These are phyloP conservation scores for Agrilus mali DNA, from an alignment of 2,888 invertebrate genomes.

Conservation along the genomic window DNA sequence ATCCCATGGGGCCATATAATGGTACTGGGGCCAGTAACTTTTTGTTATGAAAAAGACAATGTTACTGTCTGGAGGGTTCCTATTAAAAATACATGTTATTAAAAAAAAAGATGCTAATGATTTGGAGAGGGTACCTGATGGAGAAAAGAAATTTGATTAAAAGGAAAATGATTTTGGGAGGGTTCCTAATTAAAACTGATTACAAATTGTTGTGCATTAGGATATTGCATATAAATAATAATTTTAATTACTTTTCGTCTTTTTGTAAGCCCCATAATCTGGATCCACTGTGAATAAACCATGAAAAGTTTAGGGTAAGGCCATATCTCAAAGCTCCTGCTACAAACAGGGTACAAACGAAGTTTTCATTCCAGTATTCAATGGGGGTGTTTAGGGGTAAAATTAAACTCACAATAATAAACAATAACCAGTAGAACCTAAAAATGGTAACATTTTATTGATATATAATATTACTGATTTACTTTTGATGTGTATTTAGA, in stretches of 20 bases:
- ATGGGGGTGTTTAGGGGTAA: conserved; percentile 64
- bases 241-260: conserved; percentile 51
- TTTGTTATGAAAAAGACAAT: conserved; percentile 61
- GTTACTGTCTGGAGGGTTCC: conserved; percentile 59
- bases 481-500: too few relatives aligned
- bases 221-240: conserved; percentile 1
- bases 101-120: too few relatives aligned
- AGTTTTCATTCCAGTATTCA: conserved; percentile 65
- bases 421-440: conserved; percentile 60
- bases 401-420: conserved; percentile 48
- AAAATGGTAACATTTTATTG: conserved; percentile 10
- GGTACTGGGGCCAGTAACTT: conserved; percentile 71
- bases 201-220: too few relatives aligned
- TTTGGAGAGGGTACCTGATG: too few relatives aligned
- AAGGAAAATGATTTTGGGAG: too few relatives aligned
- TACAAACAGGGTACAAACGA: conserved; percentile 48
- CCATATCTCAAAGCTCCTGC: conserved; percentile 57
- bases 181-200: too few relatives aligned
- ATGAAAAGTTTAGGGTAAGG: conserved; percentile 50
- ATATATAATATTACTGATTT: neutral
- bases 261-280: conserved; percentile 60
- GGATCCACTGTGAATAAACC: conserved; percentile 61
- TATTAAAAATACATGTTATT: too few relatives aligned
- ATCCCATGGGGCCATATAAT: conserved; percentile 66
- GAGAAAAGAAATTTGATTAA: too few relatives aligned